A percentile compares a stretch with the other conserved stretches of the same genome.
phyloP scores from a whole-genome alignment of 2,888 invertebrate species.

The Prosapia bicincta region DNA sequence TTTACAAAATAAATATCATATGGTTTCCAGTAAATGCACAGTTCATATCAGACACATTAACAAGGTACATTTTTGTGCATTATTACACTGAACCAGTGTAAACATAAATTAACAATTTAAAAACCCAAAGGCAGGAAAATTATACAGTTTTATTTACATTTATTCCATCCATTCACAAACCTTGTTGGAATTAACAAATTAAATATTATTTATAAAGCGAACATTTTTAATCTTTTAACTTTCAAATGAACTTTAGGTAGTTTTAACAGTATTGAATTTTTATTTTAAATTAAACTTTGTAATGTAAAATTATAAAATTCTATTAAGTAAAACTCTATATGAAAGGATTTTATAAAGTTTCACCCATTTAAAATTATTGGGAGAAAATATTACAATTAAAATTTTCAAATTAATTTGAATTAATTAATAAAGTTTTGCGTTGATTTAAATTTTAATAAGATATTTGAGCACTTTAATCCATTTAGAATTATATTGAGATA shows the following conservation, averaged over 20 bases:
- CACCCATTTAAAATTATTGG: too few relatives aligned
- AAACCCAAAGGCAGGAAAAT: constrained; percentile 2
- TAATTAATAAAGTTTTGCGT: background rate
- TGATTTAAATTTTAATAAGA: background rate
- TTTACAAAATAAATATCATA: background rate
- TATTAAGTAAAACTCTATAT: too few relatives aligned
- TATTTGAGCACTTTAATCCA: background rate
- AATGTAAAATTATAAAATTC: too few relatives aligned
- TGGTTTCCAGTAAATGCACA: background rate
- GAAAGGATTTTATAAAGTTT: too few relatives aligned
- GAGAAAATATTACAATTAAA: too few relatives aligned
- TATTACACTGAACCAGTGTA: background rate
- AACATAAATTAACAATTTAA: background rate
- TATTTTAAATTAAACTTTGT: too few relatives aligned
- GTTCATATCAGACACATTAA: background rate
- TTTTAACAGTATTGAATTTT: too few relatives aligned
- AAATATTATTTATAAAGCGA: too few relatives aligned
- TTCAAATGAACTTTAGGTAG: too few relatives aligned
- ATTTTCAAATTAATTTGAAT: too few relatives aligned
- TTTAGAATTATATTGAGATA: background rate
- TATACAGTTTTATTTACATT: background rate
- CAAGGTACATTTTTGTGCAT: constrained; percentile 2
- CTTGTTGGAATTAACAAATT: background rate
- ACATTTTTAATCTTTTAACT: too few relatives aligned
- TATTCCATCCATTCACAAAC: background rate